Conservation (phyloP, 1,140 invertebrate species). For the Caenorhabditis inopinata region DNA sequence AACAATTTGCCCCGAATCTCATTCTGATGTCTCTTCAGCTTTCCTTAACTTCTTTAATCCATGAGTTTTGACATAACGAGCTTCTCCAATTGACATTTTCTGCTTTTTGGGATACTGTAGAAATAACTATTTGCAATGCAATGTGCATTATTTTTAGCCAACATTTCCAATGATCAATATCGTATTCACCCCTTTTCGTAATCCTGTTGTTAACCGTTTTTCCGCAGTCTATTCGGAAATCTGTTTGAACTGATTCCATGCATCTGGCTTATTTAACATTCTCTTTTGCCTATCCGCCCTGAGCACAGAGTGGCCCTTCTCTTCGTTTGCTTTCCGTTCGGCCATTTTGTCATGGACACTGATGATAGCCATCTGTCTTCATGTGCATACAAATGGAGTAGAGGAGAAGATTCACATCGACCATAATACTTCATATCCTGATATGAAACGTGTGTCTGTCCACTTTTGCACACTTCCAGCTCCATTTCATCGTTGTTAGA, state of each 20-base stretch:
- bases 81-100: no score
- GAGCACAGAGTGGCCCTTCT: not conserved
- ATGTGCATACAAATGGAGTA: constrained; percentile 30
- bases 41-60: no score
- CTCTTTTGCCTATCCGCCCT: not conserved
- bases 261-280: not conserved
- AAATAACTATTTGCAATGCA: no score
- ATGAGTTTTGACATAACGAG: no score
- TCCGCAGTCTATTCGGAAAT: no score
- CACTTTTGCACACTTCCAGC: constrained; percentile 8
- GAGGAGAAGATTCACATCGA: not conserved
- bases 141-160: no score
- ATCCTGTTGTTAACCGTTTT: no score
- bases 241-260: constrained; percentile 25
- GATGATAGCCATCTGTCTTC: constrained; percentile 7
- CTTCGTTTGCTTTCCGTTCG: constrained; percentile 13
- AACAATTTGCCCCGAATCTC: no score
- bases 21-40: no score
- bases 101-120: no score
- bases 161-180: no score
- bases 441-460: not conserved
- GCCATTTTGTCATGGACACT: constrained; percentile 25
- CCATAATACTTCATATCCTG: constrained; percentile 24
- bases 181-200: no score
- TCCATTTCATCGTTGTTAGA: not conserved